A percentile compares a stretch with the other conserved stretches of the same genome.
Conservation (phyloP, 2,113 vertebrate genomes). For the Hipposideros armiger region DNA sequence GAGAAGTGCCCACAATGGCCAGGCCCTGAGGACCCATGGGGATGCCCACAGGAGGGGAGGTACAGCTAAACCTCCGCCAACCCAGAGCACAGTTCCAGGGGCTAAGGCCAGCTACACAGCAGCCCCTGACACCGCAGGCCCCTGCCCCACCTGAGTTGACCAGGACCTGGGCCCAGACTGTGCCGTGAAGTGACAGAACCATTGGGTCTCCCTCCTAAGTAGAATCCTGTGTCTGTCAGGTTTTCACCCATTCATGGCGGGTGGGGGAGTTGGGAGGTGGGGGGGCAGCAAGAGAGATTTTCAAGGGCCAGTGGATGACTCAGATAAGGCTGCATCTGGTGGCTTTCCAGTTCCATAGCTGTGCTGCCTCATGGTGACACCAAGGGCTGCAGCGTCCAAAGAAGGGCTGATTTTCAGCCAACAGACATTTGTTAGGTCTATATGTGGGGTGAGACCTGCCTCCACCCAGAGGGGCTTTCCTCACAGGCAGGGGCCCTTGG, state of each 20-base stretch:
- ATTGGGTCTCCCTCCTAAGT: no score
- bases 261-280: not conserved
- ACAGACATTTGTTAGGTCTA: not conserved
- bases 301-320: not conserved
- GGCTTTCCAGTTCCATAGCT: not conserved
- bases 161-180: no score
- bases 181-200: not conserved
- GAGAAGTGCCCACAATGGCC: not conserved
- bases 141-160: accelerated
- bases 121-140: accelerated
- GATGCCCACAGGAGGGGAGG: not conserved
- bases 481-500: not conserved
- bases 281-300: not conserved
- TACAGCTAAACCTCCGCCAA: not conserved
- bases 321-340: not conserved
- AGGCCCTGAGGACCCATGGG: not conserved
- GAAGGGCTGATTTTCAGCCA: not conserved
- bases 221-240: not conserved
- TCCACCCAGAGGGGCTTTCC: not conserved
- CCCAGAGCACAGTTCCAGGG: not conserved
- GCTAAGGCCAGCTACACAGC: no score
- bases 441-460: not conserved
- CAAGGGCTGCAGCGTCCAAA: not conserved
- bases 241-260: not conserved
- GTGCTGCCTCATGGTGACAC: not conserved